Evolutionary conservation across 2,797 vertebrate species (phyloP).

Genomic region (Coregonus suidteri): DNA sequence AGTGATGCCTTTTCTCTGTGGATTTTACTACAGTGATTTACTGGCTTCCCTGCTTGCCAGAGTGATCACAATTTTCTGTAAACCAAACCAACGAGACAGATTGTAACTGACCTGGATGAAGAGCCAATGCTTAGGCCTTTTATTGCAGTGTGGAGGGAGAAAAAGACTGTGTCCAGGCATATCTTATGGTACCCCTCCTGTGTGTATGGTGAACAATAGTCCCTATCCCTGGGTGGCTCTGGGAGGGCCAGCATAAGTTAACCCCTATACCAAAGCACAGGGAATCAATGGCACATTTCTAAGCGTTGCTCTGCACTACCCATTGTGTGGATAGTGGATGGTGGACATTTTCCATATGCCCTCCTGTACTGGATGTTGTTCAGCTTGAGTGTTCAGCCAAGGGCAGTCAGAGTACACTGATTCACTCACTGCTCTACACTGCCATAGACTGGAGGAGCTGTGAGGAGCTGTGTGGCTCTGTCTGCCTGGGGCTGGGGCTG

Average conservation of each 20-base stretch:
- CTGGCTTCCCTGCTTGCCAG: conserved; percentile 44
- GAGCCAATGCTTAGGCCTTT: not conserved
- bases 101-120: conserved; percentile 12
- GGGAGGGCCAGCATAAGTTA: not conserved
- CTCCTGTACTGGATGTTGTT: not conserved
- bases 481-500: not conserved
- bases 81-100: conserved; percentile 11
- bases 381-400: not conserved
- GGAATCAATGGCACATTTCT: not conserved
- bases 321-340: not conserved
- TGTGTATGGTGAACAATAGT: not conserved
- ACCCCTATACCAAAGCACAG: not conserved
- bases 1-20: not conserved
- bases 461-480: conserved; percentile 8
- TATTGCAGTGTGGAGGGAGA: not conserved
- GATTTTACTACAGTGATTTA: conserved; percentile 4
- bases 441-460: not conserved
- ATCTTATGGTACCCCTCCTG: conserved; percentile 1
- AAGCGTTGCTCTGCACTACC: not conserved
- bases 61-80: conserved; percentile 57
- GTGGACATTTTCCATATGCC: not conserved
- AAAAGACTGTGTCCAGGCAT: not conserved
- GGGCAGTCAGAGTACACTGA: not conserved
- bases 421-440: not conserved
- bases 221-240: not conserved